Evolutionary conservation across 2,797 vertebrate genomes (phyloP), one percentile per base, ranked within the genome.

Genomic region (Bradypodion ventrale): DNA sequence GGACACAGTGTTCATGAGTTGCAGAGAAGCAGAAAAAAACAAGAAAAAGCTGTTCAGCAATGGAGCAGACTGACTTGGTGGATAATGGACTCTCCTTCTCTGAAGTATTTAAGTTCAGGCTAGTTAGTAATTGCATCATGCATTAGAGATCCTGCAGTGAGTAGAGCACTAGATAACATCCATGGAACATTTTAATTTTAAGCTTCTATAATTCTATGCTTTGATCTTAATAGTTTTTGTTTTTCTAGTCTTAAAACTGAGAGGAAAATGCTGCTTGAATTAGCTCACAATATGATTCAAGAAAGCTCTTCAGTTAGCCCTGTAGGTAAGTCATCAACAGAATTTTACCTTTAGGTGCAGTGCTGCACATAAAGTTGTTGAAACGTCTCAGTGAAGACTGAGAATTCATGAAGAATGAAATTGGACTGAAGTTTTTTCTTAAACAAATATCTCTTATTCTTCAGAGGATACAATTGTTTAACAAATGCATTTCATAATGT

Each of bases 241-340:
- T 85, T 94, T 91, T 87, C 66, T 86, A 91, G 88, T 87, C 78
- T 86, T 94, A 91, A 89, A 88, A 86, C 90, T 1, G 27, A 85
- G 78, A 29, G 68, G n/a, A 35, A 37, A 35, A 65, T 95, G 13
- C 92, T 92, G 93, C 85, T 90, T 96, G 94, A 93, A 92, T 94
- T 95, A 93, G 46, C 90, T 87, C 84, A 90, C 77, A 69, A 68
- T 86, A 89, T 87, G 84, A 52, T 84, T 29, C 82, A 89, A 91
- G 52, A 87, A 92, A 92, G 90, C 90, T 88, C 92, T 95, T 94
- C 92, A 93, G 91, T 94, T 96, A 95, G 94, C 89, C 84, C 83
- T 63, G 32, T 62, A 93, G 90, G 89, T 94, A 95, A 94, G 94
- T 46, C 68, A 90, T 87, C 86, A 90, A 89, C 79, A 87, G 90